Evolutionary conservation across 2,113 vertebrate species (phyloP).

Genomic region (Plecotus auritus): DNA sequence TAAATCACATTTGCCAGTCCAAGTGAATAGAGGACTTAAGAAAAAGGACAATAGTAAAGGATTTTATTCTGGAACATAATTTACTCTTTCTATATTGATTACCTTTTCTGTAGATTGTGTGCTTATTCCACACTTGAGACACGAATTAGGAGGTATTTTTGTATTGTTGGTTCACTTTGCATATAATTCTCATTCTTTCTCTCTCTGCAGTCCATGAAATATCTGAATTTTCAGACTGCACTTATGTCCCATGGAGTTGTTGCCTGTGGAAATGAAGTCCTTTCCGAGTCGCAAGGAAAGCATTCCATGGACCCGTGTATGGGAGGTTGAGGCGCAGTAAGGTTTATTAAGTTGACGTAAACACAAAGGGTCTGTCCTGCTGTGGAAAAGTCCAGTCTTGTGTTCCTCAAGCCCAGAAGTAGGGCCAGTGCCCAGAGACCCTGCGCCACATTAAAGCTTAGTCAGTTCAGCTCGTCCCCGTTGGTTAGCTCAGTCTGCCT

Average conservation of each 20-base stretch:
- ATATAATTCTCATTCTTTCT: neutral
- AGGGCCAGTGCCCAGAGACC: neutral
- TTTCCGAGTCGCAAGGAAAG: neutral
- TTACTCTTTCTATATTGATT: neutral
- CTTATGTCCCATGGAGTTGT: neutral
- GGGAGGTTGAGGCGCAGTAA: neutral
- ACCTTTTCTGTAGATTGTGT: neutral
- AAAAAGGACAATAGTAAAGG: neutral
- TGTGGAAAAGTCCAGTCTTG: neutral
- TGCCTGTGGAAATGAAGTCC: neutral
- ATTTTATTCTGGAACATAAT: neutral
- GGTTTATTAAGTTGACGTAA: neutral
- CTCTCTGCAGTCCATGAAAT: neutral
- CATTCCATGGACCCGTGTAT: neutral
- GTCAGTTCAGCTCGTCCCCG: neutral
- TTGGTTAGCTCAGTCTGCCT: neutral
- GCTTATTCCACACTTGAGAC: neutral
- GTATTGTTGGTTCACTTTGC: neutral
- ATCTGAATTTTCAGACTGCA: neutral
- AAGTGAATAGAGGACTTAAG: neutral
- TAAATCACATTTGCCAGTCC: neutral
- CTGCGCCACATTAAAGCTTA: neutral
- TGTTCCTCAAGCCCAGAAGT: neutral
- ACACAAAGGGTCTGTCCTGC: neutral
- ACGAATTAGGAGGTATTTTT: neutral